Percentiles rank a stretch among this genome's conserved stretches.
phyloP scores from a whole-genome alignment of 1,140 invertebrate species.

The Dolichoris vasculosae region DNA sequence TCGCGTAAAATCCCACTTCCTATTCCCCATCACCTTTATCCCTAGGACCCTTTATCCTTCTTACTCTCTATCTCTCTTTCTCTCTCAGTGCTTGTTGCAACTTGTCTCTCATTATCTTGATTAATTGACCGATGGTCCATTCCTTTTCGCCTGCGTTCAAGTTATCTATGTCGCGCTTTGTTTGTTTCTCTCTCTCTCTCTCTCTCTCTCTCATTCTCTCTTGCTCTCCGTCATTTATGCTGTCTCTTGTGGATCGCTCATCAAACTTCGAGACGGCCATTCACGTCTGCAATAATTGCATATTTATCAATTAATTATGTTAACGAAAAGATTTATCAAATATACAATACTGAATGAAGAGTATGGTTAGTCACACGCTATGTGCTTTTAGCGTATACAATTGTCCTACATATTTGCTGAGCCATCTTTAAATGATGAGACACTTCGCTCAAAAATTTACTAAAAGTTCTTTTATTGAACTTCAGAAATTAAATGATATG shows the following conservation, averaged over 20 bases:
- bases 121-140: constrained; percentile 74
- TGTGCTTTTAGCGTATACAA: neutral
- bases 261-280: neutral
- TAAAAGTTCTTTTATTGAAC: neutral
- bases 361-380: neutral
- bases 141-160: constrained; percentile 47
- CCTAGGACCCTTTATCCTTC: constrained; percentile 20
- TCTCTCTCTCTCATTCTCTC: neutral
- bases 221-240: neutral
- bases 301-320: constrained; percentile 53
- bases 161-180: neutral
- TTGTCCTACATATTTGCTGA: neutral
- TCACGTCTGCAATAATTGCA: constrained; percentile 41
- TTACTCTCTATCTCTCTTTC: constrained; percentile 46
- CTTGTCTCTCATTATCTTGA: constrained; percentile 74
- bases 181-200: neutral
- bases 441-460: neutral
- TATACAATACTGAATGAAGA: neutral
- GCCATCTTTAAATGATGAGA: neutral
- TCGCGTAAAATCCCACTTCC: constrained; percentile 43
- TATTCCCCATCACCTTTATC: constrained; percentile 51
- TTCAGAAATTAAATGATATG: neutral
- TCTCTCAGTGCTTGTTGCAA: constrained; percentile 44
- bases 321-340: constrained; percentile 27
- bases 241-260: neutral